These are phyloP conservation scores for Bemisia tabaci DNA, from an alignment of 1,140 invertebrate genomes.

Conservation along the genomic window DNA sequence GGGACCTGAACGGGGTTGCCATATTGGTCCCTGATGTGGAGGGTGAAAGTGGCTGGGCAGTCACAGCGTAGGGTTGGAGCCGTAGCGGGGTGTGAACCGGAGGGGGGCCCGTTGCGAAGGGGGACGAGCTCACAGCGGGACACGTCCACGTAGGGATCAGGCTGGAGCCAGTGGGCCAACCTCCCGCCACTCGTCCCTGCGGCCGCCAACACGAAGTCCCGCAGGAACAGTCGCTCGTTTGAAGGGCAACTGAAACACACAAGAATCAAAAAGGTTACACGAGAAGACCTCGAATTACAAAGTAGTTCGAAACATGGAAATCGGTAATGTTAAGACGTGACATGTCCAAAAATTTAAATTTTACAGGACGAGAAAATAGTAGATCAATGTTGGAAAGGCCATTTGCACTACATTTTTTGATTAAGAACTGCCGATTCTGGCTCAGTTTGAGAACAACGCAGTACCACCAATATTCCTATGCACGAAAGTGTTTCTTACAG, in stretches of 20 bases:
- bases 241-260: conserved; percentile 50
- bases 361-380: too few relatives aligned
- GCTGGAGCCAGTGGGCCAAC: conserved; percentile 85
- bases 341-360: too few relatives aligned
- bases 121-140: conserved; percentile 62
- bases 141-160: conserved; percentile 82
- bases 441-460: too few relatives aligned
- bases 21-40: conserved; percentile 85
- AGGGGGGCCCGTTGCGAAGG: conserved; percentile 43
- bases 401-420: too few relatives aligned
- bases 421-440: too few relatives aligned
- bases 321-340: background rate
- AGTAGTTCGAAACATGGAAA: background rate
- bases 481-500: too few relatives aligned
- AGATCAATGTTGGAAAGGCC: too few relatives aligned
- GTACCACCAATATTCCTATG: too few relatives aligned
- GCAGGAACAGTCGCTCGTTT: conserved; percentile 85
- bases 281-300: background rate
- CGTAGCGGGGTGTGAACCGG: conserved; percentile 73
- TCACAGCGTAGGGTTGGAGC: conserved; percentile 68
- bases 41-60: conserved; percentile 63
- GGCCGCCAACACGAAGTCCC: conserved; percentile 78
- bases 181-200: conserved; percentile 79
- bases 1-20: conserved; percentile 71
- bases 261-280: background rate